phyloP scores from a whole-genome alignment of 2,888 invertebrate species.

The Panopea generosa region DNA sequence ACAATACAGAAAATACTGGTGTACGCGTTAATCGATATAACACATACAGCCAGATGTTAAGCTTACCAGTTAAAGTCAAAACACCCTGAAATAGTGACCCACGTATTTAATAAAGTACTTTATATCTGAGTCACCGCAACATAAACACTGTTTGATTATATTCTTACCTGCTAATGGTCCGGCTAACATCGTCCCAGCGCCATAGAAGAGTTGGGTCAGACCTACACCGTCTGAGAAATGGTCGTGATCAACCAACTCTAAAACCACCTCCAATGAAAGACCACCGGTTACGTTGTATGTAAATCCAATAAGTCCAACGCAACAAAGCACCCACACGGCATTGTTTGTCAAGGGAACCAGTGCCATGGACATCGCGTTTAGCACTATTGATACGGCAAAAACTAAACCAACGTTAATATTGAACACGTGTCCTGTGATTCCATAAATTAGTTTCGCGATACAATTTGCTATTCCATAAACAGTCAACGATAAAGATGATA shows the following conservation, averaged over 20 bases:
- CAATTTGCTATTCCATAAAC: constrained; percentile 43
- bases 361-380: constrained; percentile 30
- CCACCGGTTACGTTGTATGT: constrained; percentile 54
- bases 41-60: too few species aligned
- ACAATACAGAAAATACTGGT: too few species aligned
- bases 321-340: constrained; percentile 31
- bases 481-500: constrained; percentile 37
- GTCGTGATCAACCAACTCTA: constrained; percentile 39
- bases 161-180: constrained; percentile 54
- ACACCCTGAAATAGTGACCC: too few species aligned
- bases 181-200: constrained; percentile 33
- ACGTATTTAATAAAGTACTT: too few species aligned
- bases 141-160: too few species aligned
- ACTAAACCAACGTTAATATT: constrained; percentile 27
- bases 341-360: constrained; percentile 27
- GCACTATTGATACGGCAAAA: constrained; percentile 26
- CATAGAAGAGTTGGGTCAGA: constrained; percentile 41
- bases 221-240: constrained; percentile 52
- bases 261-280: constrained; percentile 35
- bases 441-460: constrained; percentile 37
- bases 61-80: too few species aligned
- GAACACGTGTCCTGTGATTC: constrained; percentile 33
- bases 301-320: constrained; percentile 26
- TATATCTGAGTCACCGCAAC: too few species aligned
- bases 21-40: too few species aligned